Evolutionary conservation across 2,113 vertebrate species (phyloP).

Genomic region (Nothobranchius kuhntae): DNA sequence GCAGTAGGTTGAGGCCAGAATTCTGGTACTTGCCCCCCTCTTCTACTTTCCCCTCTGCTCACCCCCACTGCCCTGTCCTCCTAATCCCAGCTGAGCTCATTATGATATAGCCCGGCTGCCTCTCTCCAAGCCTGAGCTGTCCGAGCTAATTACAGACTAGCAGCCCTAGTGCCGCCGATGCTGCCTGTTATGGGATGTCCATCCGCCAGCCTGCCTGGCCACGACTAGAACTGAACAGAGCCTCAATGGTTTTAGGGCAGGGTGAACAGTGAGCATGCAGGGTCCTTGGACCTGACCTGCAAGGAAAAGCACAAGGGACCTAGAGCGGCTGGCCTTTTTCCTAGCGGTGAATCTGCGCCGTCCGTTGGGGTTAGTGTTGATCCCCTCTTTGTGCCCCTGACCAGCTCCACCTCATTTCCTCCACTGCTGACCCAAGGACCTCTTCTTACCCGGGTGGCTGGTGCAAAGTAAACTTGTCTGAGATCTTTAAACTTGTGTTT

Average conservation of each 20-base stretch:
- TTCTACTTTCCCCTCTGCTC: conserved; percentile 86
- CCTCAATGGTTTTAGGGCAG: conserved; percentile 34
- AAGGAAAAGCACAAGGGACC: conserved; percentile 83
- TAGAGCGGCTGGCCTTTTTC: conserved; percentile 81
- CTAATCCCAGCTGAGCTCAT: conserved; percentile 99
- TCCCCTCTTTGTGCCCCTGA: conserved; percentile 85
- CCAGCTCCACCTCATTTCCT: conserved; percentile 58
- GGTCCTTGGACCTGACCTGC: conserved; percentile 95
- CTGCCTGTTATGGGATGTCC: conserved; percentile 97
- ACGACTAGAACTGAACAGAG: conserved; percentile 54
- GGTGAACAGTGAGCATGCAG: conserved; percentile 72
- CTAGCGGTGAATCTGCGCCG: conserved; percentile 82
- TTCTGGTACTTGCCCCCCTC: conserved; percentile 76
- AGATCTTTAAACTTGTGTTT: conserved; percentile 85
- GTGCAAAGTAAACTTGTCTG: conserved; percentile 88
- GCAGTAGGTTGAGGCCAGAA: conserved; percentile 70
- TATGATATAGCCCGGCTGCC: conserved; percentile 99
- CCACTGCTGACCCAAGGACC: conserved; percentile 26
- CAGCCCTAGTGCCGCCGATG: conserved; percentile 81
- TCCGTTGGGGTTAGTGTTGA: conserved; percentile 92
- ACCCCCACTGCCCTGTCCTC: conserved; percentile 95
- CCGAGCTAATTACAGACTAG: conserved; percentile 99
- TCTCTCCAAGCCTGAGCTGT: conserved; percentile 98
- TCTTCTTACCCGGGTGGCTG: conserved; percentile 77
- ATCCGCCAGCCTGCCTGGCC: conserved; percentile 61